Conservation (phyloP, 2,888 invertebrate genomes). For the Acleris emargana region DNA sequence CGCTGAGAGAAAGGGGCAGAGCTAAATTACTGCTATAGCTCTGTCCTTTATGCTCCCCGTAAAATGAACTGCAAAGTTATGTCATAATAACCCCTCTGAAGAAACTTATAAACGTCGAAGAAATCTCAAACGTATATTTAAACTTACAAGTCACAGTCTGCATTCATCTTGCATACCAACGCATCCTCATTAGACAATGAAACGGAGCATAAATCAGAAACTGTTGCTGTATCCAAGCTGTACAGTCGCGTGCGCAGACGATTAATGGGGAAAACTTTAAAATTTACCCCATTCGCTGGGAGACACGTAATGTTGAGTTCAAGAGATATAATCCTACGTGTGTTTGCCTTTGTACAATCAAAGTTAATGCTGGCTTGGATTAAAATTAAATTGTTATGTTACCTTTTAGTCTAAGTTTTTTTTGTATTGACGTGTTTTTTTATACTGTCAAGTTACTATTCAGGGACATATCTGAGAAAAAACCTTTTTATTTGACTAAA, state of each 20-base stretch:
- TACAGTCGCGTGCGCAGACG: conserved; percentile 40
- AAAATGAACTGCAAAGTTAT: too few species aligned
- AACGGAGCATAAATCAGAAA: conserved; percentile 39
- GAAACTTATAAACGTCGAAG: neutral
- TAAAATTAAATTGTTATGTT: conserved; percentile 2
- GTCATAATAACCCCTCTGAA: too few species aligned
- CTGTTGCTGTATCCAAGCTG: conserved; percentile 33
- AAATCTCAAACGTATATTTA: neutral
- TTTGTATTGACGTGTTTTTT: too few species aligned
- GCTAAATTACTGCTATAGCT: too few species aligned
- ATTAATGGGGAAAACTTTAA: conserved; percentile 52
- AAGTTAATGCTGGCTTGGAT: conserved; percentile 5
- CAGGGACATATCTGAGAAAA: too few species aligned
- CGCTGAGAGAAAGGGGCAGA: too few species aligned
- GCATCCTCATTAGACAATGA: conserved; percentile 38
- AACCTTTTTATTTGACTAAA: too few species aligned
- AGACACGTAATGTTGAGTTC: conserved; percentile 35
- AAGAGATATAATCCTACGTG: conserved; percentile 37
- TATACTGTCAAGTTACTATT: too few species aligned
- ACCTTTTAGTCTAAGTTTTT: neutral
- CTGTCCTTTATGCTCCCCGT: too few species aligned
- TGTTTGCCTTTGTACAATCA: conserved; percentile 7
- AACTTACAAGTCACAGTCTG: neutral
- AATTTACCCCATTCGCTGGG: conserved; percentile 37
- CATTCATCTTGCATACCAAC: conserved; percentile 26